Conservation (phyloP, 2,888 invertebrate genomes). For the Anthophora plumipes region DNA sequence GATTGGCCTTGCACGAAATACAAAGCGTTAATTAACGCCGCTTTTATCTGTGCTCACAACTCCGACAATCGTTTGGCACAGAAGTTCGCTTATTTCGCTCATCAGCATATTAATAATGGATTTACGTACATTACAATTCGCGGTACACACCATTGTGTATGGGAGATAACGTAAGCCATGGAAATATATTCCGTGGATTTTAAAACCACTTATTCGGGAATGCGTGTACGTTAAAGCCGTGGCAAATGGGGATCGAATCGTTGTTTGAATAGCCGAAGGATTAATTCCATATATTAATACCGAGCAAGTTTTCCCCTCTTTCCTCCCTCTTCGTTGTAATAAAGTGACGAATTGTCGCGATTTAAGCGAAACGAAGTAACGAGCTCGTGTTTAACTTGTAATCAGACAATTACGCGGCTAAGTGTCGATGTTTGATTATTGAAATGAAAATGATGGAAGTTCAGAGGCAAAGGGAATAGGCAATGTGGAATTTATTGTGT, state of each 20-base stretch:
- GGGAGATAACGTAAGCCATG: conserved; percentile 40
- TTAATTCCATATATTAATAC: conserved; percentile 26
- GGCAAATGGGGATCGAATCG: conserved; percentile 1
- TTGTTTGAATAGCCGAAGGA: not conserved
- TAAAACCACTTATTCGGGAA: conserved; percentile 15
- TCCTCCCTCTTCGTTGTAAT: no score
- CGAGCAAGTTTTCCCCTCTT: not conserved
- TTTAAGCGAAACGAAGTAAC: not conserved
- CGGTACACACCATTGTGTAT: conserved; percentile 20
- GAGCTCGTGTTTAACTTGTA: not conserved
- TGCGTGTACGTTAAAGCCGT: not conserved
- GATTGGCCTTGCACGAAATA: not conserved
- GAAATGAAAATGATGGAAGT: not conserved
- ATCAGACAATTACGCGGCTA: not conserved
- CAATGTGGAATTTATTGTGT: no score
- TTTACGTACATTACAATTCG: conserved; percentile 48
- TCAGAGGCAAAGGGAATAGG: not conserved
- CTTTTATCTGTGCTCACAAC: conserved; percentile 5
- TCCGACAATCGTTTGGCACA: conserved; percentile 13
- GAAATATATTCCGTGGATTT: conserved; percentile 34
- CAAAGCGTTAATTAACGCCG: conserved; percentile 31
- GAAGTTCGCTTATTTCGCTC: conserved; percentile 40
- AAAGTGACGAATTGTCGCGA: not conserved
- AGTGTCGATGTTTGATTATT: no score
- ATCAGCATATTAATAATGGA: conserved; percentile 53